A percentile compares a stretch with the other conserved stretches of the same genome.
phyloP scores from a whole-genome alignment of 1,140 invertebrate genomes.

The Eriosoma lanigerum region DNA sequence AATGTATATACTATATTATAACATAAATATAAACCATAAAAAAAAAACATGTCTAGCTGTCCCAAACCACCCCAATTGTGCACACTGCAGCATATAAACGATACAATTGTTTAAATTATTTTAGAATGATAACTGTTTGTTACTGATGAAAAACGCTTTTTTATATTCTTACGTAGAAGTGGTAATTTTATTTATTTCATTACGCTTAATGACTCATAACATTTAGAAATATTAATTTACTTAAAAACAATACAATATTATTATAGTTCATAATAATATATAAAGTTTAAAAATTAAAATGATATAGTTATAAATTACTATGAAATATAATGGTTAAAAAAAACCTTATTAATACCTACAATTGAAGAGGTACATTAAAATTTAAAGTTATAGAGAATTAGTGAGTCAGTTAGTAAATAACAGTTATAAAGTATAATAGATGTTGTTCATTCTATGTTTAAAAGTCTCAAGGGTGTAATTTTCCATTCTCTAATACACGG shows the following conservation, averaged over 20 bases:
- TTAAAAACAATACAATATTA: background rate
- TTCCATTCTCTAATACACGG: constrained; percentile 6
- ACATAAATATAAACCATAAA: constrained; percentile 9
- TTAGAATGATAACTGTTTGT: no score
- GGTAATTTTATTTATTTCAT: no score
- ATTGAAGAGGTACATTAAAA: background rate
- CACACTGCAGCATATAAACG: background rate
- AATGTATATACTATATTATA: background rate
- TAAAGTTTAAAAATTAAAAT: no score
- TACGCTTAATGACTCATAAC: no score
- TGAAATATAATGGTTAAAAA: background rate
- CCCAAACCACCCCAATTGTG: background rate
- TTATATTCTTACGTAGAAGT: background rate
- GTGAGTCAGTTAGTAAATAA: background rate
- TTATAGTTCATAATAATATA: background rate
- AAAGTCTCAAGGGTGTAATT: constrained; percentile 24
- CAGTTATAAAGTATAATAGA: background rate
- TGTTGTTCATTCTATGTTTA: background rate
- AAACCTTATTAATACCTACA: background rate
- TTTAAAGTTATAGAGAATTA: background rate
- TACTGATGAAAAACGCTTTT: no score
- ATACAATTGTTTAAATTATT: background rate
- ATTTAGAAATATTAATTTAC: background rate
- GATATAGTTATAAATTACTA: no score
- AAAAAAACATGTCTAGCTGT: background rate